Evolutionary conservation across 1,140 invertebrate genomes (phyloP), one percentile per base, ranked within the genome.

Genomic region (Meloidogyne exigua): DNA sequence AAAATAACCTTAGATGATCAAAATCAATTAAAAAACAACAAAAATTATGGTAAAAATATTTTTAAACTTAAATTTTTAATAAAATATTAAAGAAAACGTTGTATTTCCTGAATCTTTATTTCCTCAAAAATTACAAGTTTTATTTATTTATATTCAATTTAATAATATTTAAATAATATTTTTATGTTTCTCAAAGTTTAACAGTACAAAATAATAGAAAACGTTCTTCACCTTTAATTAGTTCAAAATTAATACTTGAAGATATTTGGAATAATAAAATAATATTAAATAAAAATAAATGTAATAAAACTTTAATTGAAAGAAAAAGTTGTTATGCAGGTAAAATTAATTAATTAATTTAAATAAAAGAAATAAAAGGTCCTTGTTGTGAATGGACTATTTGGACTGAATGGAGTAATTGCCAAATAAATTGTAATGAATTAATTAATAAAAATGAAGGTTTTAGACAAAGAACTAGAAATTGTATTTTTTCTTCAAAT

Each of bases 161-260:
- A 28, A 21, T 44, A 68, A 26, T 68, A n/a, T n/a, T n/a, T n/a
- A n/a, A n/a, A n/a, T n/a, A n/a, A n/a, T n/a, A 4, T 21, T 25
- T 39, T 64, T 64, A 64, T 62, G 72, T 73, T 62, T 25, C 28
- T 65, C 72, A 73, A 73, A 73, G 72, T 64, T 62, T 23, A 36
- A 32, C 72, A 28, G 70, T 72, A 39, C 2, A 32, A 3, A 15
- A n/a, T 57, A n/a, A 57, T n/a, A 57, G 49, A 15, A 62, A 49
- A 11, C 72, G 72, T 64, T 57, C 72, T 64, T 57, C 72, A 25
- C 44, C 57, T 23, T 21, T 64, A 65, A 73, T 73, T 65, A 64
- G 72, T 28, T 28, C 72, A 10, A 73, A 73, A 73, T 73, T 73
- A 36, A 28, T 21, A 13, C 44, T 73, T 62, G n/a, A 36, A n/a